Base-by-base conservation (phyloP, 2,888 invertebrate species). In the Cataglyphis albicans region DNA sequence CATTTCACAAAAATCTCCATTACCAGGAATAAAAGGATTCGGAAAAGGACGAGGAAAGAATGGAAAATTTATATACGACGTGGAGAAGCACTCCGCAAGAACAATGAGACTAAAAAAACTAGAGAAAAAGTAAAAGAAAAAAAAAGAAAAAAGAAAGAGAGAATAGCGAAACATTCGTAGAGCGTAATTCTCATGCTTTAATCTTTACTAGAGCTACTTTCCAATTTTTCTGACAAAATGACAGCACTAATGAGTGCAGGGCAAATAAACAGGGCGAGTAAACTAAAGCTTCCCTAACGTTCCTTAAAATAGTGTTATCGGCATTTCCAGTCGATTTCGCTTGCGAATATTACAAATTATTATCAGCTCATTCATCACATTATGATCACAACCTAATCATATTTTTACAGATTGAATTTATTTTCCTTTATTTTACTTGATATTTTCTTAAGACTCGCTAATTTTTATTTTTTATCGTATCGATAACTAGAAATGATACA, bases 1-100 rank as follows among this genome's bases (percentile, higher is more conserved):
- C 21, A 21, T 25, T 57, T 32, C 10, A n/a, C 44, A 29, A 63
- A 63, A 74, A 21, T 74, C 32, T 32, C 15, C 32, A 44, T 29
- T 63, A 44, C 32, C 9, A 21, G n/a, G 29, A 21, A 63, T 63
- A 74, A 74, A 44, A 63, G 41, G 6, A 41, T n/a, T 9, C 5
- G 29, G 61, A 74, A 74, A 61, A n/a, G n/a, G 61, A 25, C 48
- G 6, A 61, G 63, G 21, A 32, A 41, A 44, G 41, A 15, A 61
- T 38, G 41, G 32, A 74, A 74, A 74, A 32, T 74, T 74, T 74
- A 74, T 52, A 52, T 63, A 44, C n/a, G 32, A 21, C 3, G 63
- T 15, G 15, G 32, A 63, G 25, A n/a, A 44, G 32, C n/a, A 29
- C 32, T 74, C 29, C 63, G 41, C n/a, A 52, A 15, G 44, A 74